Evolutionary conservation across 2,888 invertebrate genomes (phyloP).

Genomic region (Drosophila basisetae): DNA sequence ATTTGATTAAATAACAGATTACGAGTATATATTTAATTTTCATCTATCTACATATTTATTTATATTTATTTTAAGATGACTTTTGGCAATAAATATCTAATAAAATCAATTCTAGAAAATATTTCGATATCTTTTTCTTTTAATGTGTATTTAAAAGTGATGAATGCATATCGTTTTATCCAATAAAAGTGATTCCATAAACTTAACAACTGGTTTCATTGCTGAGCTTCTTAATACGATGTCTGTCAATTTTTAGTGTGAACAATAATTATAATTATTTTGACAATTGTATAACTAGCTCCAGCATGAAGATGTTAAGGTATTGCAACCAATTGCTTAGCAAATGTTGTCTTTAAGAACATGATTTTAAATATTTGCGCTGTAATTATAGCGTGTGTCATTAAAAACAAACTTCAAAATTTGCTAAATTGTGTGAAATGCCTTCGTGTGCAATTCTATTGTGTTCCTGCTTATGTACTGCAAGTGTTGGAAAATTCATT

Average conservation of each 20-base stretch:
- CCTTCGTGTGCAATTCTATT: constrained; percentile 31
- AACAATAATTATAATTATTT: background rate
- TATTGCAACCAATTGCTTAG: background rate
- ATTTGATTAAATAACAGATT: background rate
- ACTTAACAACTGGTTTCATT: background rate
- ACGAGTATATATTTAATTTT: too few relatives aligned
- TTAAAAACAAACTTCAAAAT: constrained; percentile 4
- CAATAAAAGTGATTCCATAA: background rate
- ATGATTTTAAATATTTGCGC: constrained; percentile 6
- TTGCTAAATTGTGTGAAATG: constrained; percentile 46
- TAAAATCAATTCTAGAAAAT: background rate
- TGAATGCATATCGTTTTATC: background rate
- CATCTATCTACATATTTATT: background rate
- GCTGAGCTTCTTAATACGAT: background rate
- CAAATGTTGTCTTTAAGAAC: constrained; percentile 5
- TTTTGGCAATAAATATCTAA: background rate
- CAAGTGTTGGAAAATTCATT: constrained; percentile 1
- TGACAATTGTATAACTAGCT: background rate
- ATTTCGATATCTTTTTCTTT: background rate
- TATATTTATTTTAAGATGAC: background rate
- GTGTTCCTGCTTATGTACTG: constrained; percentile 11
- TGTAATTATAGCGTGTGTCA: constrained; percentile 17
- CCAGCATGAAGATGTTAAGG: background rate
- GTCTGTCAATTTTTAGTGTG: background rate
- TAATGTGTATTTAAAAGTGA: background rate